Evolutionary conservation across 2,888 invertebrate species (phyloP), one percentile per base, ranked within the genome.

Genomic region (Tromatobia lineatoria): DNA sequence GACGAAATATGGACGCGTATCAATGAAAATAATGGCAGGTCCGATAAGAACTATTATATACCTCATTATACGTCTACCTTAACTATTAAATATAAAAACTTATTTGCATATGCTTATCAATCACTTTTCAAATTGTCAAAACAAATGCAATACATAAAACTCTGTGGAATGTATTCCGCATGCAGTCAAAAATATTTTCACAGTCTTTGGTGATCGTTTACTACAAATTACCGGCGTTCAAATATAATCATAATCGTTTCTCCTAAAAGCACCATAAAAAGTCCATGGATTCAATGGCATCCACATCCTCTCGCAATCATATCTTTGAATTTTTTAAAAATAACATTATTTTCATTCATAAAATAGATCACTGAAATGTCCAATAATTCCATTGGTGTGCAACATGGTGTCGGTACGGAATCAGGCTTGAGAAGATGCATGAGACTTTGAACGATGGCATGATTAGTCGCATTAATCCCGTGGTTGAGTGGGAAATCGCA

Each of bases 301-400:
- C 99, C 99, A 94, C 99, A 99, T 87, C 97, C 97, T 93, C 97
- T 97, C 29, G 98, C 98, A 25, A 98, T 97, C 99, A 99, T 99
- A 93, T 98, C 98, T 91, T 97, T 97, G 94, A 98, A 99, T 94
- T 98, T 98, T 91, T 98, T 98, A 85, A 98, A 95, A 86, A 98
- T 97, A 34, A 98, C 97, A 93, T 98, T 98, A 47, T 97, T 96
- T 88, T 98, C 97, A 88, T 98, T 97, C 50, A 97, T 96, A 93
- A 97, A 97, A 93, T 98, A 98, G 23, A 99, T 94, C 52, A 98
- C 97, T 0, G 97, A 97, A 90, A 98, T 96, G 0, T 97, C 96
- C 0, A 96, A 96, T 67, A 98, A 94, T 93, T 97, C 96, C 66
- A 97, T 97, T 2, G 98, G 98, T 0, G 98, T 98, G 94, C 98